Evolutionary conservation across 2,888 invertebrate genomes (phyloP).

Genomic region (Spilosoma lubricipeda): DNA sequence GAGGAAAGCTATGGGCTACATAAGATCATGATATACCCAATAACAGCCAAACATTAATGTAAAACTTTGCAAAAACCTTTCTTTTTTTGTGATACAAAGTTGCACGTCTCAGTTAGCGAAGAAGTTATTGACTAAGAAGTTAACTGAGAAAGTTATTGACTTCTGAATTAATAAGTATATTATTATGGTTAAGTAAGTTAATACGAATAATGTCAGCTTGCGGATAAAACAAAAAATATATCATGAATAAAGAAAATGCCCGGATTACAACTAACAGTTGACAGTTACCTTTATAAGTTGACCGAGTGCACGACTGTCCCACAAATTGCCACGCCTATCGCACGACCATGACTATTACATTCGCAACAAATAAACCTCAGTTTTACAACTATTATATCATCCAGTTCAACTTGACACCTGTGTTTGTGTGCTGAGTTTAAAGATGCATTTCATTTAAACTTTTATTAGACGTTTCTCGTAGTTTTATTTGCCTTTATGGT

Average conservation of each 20-base stretch:
- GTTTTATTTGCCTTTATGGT: background rate
- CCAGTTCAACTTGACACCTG: slow-evolving; percentile 19
- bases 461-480: background rate
- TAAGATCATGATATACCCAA: too few species aligned
- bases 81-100: too few species aligned
- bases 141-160: background rate
- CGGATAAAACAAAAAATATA: background rate
- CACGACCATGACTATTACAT: slow-evolving; percentile 42
- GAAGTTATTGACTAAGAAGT: too few species aligned
- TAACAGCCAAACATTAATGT: too few species aligned
- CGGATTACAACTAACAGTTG: slow-evolving; percentile 12
- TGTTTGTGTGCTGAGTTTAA: background rate
- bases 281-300: slow-evolving; percentile 18
- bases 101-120: too few species aligned
- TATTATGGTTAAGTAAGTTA: background rate
- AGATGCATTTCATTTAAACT: background rate
- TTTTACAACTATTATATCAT: slow-evolving; percentile 14
- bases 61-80: too few species aligned
- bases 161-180: background rate
- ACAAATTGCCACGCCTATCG: slow-evolving; percentile 30
- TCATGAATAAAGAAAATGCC: background rate
- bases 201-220: background rate
- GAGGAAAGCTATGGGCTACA: too few species aligned
- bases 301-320: slow-evolving; percentile 23
- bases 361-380: slow-evolving; percentile 26